Conservation (phyloP, 2,113 vertebrate genomes). For the Zapornia atra region DNA sequence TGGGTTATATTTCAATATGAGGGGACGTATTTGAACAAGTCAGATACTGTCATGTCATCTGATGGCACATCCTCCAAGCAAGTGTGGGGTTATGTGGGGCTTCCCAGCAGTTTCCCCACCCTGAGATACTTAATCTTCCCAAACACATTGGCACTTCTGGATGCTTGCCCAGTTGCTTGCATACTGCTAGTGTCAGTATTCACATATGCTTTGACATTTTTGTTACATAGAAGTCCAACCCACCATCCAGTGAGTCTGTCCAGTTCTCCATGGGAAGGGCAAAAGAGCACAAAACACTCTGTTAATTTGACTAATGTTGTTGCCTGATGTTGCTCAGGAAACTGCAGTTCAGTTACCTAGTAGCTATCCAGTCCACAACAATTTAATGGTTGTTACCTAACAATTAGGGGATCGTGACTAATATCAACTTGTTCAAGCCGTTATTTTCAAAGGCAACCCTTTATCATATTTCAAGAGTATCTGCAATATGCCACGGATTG, state of each 20-base stretch:
- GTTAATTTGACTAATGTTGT: not conserved
- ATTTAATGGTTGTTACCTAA: not conserved
- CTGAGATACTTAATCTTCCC: not conserved
- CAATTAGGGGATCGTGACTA: not conserved
- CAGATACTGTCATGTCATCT: not conserved
- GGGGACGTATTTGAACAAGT: not conserved
- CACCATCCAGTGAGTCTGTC: not conserved
- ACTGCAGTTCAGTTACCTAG: not conserved
- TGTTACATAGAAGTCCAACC: not conserved
- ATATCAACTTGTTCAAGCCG: not conserved
- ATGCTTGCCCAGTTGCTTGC: not conserved
- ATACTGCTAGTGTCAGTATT: not conserved
- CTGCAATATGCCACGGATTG: not conserved
- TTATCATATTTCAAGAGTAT: not conserved
- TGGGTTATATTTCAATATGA: not conserved
- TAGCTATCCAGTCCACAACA: not conserved
- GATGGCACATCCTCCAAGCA: not conserved
- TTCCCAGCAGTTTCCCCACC: not conserved
- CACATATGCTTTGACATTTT: not conserved
- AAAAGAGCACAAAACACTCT: not conserved
- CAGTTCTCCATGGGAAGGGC: not conserved
- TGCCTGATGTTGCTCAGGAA: not conserved
- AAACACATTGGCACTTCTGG: not conserved
- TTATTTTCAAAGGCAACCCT: not conserved
- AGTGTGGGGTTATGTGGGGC: not conserved